Evolutionary conservation across 2,113 vertebrate species (phyloP).

Genomic region (Promerops cafer): DNA sequence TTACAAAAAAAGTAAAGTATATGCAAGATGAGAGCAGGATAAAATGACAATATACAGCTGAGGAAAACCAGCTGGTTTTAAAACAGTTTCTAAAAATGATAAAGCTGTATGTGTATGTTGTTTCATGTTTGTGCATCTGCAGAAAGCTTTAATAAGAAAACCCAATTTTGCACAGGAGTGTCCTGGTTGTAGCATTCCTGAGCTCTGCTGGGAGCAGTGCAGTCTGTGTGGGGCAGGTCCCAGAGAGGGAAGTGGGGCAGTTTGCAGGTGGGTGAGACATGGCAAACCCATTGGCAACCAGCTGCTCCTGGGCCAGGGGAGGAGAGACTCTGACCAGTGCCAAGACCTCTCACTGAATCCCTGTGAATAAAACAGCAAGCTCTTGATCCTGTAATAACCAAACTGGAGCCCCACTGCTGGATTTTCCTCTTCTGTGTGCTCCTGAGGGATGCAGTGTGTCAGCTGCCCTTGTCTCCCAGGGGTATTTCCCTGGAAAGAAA

Average conservation of each 20-base stretch:
- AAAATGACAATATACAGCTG: not conserved
- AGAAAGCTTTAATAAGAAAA: not conserved
- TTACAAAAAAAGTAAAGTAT: not conserved
- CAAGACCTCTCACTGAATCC: not conserved
- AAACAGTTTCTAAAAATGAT: not conserved
- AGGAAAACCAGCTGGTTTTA: not conserved
- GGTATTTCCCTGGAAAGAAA: not conserved
- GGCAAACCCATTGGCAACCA: not conserved
- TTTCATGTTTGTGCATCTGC: not conserved
- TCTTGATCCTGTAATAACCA: not conserved
- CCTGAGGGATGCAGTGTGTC: not conserved
- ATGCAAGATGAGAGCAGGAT: not conserved
- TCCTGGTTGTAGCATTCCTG: not conserved
- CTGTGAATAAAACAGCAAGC: not conserved
- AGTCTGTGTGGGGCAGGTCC: not conserved
- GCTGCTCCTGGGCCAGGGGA: not conserved
- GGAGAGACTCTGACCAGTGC: not conserved
- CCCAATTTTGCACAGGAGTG: not conserved
- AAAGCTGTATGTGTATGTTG: not conserved
- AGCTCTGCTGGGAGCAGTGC: not conserved
- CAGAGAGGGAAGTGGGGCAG: not conserved
- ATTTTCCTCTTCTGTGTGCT: not conserved
- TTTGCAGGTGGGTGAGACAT: not conserved
- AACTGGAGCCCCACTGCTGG: not conserved
- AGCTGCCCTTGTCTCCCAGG: not conserved